Evolutionary conservation across 2,888 invertebrate species (phyloP), one percentile per base, ranked within the genome.

Genomic region (Cataglyphis rosenhaueri): DNA sequence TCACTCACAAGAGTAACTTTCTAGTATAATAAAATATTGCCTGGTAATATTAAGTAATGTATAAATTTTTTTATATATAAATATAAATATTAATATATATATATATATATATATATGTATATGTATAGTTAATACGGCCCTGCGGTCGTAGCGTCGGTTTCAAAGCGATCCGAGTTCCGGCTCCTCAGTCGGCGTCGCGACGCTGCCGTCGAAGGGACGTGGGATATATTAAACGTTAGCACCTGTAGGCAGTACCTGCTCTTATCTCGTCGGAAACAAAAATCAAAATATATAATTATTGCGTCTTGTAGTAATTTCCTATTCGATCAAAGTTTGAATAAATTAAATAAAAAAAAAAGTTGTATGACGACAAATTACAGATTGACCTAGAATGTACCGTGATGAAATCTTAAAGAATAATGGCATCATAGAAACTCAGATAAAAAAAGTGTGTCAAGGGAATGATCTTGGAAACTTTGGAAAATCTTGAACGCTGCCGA

Each of bases 161-260:
- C 83, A 86, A 89, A 81, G 85, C 84, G 57, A 81, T 29, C 68
- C 64, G 85, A 81, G 81, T 81, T 84, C 74, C 79, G 81, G 81
- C 79, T 75, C 82, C 76, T 91, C 93, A 92, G 93, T 93, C 89
- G 91, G 92, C 91, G 92, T 89, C 92, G 92, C 92, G 93, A 92
- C 92, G 92, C 91, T 87, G 91, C 87, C 83, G 84, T 88, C 87
- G 88, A 84, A 91, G 86, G 90, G 84, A 84, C 87, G 73, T 75
- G 74, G 70, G 65, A 76, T 66, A 6, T 73, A 35, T 64, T 78
- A 82, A 62, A 62, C 81, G 81, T 66, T 57, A 65, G 44, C 29
- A 73, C 38, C 62, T 55, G 59, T 1, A 21, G 21, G 32, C 41
- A 57, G 6, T 9, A 48, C 48, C 35, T 25, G n/a, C 21, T 70